Conservation (phyloP, 2,113 vertebrate genomes). For the Podarcis muralis region DNA sequence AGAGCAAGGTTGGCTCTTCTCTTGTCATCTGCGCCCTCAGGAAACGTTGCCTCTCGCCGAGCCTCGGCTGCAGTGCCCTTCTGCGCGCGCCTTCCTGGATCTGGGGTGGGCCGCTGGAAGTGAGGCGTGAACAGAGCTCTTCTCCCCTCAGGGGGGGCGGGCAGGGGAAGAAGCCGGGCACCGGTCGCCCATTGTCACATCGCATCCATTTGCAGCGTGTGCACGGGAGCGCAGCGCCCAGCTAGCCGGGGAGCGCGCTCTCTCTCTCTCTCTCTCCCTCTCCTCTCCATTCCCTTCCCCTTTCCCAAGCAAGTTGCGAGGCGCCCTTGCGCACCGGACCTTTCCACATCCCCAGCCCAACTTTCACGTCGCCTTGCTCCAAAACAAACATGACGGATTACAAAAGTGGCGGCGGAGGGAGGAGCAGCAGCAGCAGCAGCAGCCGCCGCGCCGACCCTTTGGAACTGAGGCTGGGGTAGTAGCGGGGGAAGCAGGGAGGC, state of each 20-base stretch:
- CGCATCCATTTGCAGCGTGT: background rate
- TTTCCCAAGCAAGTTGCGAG: slow-evolving; percentile 1
- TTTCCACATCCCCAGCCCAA: background rate
- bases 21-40: background rate
- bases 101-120: slow-evolving; percentile 7
- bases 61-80: background rate
- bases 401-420: background rate
- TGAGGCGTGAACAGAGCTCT: slow-evolving; percentile 4
- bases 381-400: background rate
- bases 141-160: background rate
- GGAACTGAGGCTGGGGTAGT: slow-evolving; percentile 2
- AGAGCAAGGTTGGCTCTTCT: background rate
- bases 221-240: background rate
- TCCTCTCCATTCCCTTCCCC: background rate
- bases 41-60: background rate
- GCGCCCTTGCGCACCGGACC: background rate
- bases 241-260: background rate
- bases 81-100: background rate
- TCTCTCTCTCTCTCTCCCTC: background rate
- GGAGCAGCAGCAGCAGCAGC: background rate
- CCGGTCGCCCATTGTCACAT: background rate
- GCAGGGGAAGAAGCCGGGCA: background rate
- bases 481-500: background rate
- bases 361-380: background rate
- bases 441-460: slow-evolving; percentile 16